Conservation (phyloP, 2,888 invertebrate genomes). For the Acheta domesticus region DNA sequence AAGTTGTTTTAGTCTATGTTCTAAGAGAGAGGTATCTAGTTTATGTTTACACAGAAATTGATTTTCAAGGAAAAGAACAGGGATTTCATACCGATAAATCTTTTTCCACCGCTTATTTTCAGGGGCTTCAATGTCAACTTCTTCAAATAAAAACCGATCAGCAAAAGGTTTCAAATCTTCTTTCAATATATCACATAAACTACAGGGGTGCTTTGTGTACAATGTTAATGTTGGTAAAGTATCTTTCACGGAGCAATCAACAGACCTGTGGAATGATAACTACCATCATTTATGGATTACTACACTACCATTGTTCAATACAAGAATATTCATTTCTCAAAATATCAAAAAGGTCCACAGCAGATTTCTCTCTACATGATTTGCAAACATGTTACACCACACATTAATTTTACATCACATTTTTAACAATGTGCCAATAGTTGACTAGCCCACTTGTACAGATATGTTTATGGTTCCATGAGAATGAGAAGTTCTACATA, state of each 20-base stretch:
- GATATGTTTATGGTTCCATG: too few species aligned
- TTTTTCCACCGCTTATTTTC: slow-evolving; percentile 70
- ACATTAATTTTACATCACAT: too few species aligned
- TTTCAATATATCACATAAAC: slow-evolving; percentile 76
- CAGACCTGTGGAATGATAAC: background rate
- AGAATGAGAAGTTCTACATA: too few species aligned
- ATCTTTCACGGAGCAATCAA: background rate
- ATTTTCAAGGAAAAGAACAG: slow-evolving; percentile 81
- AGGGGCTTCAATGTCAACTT: slow-evolving; percentile 71
- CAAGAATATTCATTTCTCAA: too few species aligned
- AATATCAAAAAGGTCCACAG: too few species aligned
- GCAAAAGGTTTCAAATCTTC: slow-evolving; percentile 49
- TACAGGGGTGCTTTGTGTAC: slow-evolving; percentile 78
- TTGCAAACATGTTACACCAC: too few species aligned
- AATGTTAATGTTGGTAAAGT: slow-evolving; percentile 65
- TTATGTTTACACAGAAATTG: slow-evolving; percentile 75
- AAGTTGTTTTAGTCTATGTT: slow-evolving; percentile 20
- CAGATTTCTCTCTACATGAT: too few species aligned
- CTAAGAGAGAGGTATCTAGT: slow-evolving; percentile 51
- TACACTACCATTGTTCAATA: too few species aligned
- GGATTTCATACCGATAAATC: slow-evolving; percentile 79
- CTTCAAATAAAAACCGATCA: slow-evolving; percentile 62
- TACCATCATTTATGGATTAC: too few species aligned
- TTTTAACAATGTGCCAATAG: too few species aligned
- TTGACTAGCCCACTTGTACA: too few species aligned